These are phyloP conservation scores for Lymantria dispar DNA, from an alignment of 2,888 invertebrate genomes.

Conservation along the genomic window DNA sequence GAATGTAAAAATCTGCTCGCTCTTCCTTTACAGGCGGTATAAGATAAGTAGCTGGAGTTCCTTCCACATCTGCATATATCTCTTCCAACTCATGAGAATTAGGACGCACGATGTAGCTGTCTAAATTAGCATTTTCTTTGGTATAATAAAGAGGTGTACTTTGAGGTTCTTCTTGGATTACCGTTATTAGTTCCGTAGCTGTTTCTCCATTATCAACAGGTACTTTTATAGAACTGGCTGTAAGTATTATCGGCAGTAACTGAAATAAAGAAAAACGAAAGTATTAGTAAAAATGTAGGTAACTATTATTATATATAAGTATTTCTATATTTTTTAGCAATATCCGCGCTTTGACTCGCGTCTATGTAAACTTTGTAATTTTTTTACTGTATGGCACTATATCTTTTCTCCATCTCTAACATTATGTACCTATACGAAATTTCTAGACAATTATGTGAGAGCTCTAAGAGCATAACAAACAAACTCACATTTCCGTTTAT, in stretches of 20 bases:
- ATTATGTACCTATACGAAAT: no score
- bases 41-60: constrained; percentile 62
- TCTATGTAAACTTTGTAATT: no score
- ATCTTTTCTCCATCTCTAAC: no score
- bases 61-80: constrained; percentile 39
- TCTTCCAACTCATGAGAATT: constrained; percentile 51
- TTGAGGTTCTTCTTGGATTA: constrained; percentile 33
- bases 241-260: constrained; percentile 48
- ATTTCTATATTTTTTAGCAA: no score
- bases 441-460: no score
- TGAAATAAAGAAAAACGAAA: constrained; percentile 40
- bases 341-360: no score
- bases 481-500: no score
- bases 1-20: constrained; percentile 48
- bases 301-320: background rate
- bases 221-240: constrained; percentile 56
- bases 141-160: constrained; percentile 53
- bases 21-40: constrained; percentile 57
- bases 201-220: constrained; percentile 49
- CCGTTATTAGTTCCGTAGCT: constrained; percentile 27
- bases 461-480: no score
- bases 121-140: constrained; percentile 45
- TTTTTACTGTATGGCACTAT: no score
- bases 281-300: background rate
- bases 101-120: constrained; percentile 63